phyloP scores from a whole-genome alignment of 1,140 invertebrate species.

The Drosophila nigromelanica region DNA sequence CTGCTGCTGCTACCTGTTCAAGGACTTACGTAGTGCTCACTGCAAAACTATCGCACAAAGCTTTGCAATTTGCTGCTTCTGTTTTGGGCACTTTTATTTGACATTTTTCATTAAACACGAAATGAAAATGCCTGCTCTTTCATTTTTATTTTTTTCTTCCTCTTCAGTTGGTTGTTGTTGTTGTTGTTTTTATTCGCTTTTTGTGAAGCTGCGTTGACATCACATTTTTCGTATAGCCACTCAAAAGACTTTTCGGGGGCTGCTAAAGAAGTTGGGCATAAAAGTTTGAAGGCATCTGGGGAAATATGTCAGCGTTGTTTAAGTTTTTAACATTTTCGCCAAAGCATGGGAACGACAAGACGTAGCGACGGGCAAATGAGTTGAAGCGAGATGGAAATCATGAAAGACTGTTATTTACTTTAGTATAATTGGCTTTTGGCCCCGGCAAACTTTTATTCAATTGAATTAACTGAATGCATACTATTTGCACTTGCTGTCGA shows the following conservation, averaged over 20 bases:
- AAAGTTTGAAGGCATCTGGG: slow-evolving; percentile 80
- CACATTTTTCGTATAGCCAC: slow-evolving; percentile 69
- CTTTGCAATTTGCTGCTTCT: slow-evolving; percentile 71
- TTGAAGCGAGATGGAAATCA: neutral
- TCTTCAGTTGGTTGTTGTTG: neutral
- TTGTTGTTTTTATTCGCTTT: slow-evolving; percentile 6
- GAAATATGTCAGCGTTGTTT: slow-evolving; percentile 80
- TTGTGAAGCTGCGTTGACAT: slow-evolving; percentile 63
- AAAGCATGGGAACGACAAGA: slow-evolving; percentile 36
- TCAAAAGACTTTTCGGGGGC: slow-evolving; percentile 43
- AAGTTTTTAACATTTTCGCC: slow-evolving; percentile 77
- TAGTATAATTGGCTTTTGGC: slow-evolving; percentile 65
- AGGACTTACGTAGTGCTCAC: slow-evolving; percentile 38
- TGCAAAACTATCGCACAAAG: slow-evolving; percentile 74
- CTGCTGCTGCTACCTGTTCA: slow-evolving; percentile 34
- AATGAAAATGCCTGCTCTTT: slow-evolving; percentile 69
- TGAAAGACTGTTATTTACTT: slow-evolving; percentile 71
- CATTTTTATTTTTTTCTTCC: neutral
- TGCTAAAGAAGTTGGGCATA: slow-evolving; percentile 57
- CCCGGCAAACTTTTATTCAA: slow-evolving; percentile 43
- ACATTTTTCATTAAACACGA: slow-evolving; percentile 81
- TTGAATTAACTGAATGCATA: slow-evolving; percentile 67
- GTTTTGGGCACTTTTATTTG: slow-evolving; percentile 81
- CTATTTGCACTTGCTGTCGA: slow-evolving; percentile 6
- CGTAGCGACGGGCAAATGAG: neutral